Conservation (phyloP, 2,113 vertebrate species). For the Zosterops lateralis region DNA sequence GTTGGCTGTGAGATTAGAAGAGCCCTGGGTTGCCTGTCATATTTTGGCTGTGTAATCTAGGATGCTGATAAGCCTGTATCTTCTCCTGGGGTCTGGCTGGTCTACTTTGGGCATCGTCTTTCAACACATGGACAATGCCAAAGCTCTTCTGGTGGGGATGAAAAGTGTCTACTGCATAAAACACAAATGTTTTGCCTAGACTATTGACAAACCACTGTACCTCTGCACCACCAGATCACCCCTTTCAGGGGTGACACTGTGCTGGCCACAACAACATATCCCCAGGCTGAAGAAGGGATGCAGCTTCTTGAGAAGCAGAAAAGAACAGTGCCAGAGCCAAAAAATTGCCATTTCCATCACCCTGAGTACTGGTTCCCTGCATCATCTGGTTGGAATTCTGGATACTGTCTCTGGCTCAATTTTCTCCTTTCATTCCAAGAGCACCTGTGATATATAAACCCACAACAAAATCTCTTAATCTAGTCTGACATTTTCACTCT, state of each 20-base stretch:
- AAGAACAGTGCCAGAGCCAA: background rate
- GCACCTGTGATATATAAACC: background rate
- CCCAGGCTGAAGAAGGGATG: background rate
- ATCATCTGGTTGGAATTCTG: background rate
- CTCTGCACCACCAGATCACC: background rate
- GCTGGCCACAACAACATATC: background rate
- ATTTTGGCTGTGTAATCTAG: background rate
- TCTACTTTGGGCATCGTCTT: background rate
- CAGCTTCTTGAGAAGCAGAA: background rate
- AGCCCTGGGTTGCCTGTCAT: background rate
- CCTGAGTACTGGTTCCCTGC: background rate
- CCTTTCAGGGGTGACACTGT: background rate
- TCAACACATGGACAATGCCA: background rate
- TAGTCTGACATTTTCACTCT: background rate
- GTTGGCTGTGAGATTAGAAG: background rate
- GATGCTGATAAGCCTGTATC: background rate
- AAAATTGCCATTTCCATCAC: background rate
- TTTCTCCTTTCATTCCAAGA: background rate
- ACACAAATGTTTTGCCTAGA: background rate
- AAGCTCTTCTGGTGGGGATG: background rate
- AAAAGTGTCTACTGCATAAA: background rate
- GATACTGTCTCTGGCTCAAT: background rate
- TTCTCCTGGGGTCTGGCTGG: background rate
- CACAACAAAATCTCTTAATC: background rate
- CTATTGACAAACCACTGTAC: rapidly evolving